Percentiles rank a stretch among this genome's conserved stretches.
Evolutionary conservation across 2,888 invertebrate species (phyloP).

Genomic region (Drosophila hamatofila): DNA sequence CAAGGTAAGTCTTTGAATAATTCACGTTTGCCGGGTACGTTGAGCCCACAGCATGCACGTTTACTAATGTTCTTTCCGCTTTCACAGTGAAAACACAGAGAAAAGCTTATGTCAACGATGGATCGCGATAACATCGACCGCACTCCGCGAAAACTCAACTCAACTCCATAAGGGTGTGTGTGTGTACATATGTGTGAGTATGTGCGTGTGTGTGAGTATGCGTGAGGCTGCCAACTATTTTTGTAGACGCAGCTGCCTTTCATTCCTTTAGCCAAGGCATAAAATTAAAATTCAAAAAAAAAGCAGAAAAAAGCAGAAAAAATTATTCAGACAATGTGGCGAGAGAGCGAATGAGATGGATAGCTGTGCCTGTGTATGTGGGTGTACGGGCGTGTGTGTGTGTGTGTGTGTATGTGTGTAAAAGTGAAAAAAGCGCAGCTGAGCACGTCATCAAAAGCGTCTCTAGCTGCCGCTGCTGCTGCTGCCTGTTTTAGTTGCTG

Average conservation of each 20-base stretch:
- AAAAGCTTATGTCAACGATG: too few species aligned
- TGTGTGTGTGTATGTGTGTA: slow-evolving; percentile 22
- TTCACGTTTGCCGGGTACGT: too few species aligned
- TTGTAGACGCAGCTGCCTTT: slow-evolving; percentile 70
- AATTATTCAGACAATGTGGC: slow-evolving; percentile 47
- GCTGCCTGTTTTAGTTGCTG: slow-evolving; percentile 3
- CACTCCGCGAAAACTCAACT: too few species aligned
- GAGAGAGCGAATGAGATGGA: slow-evolving; percentile 5
- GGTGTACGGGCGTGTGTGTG: slow-evolving; percentile 5
- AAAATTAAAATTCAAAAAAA: slow-evolving; percentile 75
- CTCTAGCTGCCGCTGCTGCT: slow-evolving; percentile 31
- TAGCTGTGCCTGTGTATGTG: slow-evolving; percentile 13
- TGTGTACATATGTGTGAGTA: too few species aligned
- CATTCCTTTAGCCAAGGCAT: slow-evolving; percentile 57
- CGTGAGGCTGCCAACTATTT: slow-evolving; percentile 62
- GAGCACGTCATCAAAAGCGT: slow-evolving; percentile 68
- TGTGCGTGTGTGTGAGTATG: not conserved
- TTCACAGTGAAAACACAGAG: too few species aligned
- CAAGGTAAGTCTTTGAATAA: too few species aligned
- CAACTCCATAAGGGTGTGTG: too few species aligned
- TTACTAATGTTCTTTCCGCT: too few species aligned
- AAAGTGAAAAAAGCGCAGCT: slow-evolving; percentile 76
- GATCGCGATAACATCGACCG: too few species aligned
- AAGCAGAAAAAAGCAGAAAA: not conserved
- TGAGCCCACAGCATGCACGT: too few species aligned